A percentile compares a stretch with the other conserved stretches of the same genome.
Conservation (phyloP, 2,113 vertebrate genomes). For the Spheniscus mendiculus region DNA sequence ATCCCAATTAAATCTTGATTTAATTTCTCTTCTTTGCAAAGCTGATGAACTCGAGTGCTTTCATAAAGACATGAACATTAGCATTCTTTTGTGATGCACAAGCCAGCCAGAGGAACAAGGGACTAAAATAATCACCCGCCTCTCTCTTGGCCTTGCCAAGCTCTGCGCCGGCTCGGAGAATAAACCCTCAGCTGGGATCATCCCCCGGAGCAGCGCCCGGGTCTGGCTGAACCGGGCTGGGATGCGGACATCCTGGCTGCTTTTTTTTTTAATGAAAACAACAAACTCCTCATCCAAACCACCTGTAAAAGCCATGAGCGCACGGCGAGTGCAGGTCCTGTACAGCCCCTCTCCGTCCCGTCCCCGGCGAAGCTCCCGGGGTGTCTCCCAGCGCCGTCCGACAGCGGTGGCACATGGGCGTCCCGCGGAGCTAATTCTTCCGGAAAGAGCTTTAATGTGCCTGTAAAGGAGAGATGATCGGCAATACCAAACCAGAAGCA, state of each 20-base stretch:
- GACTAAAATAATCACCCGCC: constrained; percentile 67
- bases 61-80: constrained; percentile 82
- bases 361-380: neutral
- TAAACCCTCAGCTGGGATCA: neutral
- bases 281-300: rapidly evolving
- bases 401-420: no score
- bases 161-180: neutral
- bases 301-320: neutral
- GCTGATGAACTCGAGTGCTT: constrained; percentile 88
- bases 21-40: constrained; percentile 88
- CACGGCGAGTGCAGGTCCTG: rapidly evolving
- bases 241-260: rapidly evolving
- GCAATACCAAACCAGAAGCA: neutral
- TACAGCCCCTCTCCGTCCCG: rapidly evolving
- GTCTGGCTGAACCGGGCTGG: rapidly evolving
- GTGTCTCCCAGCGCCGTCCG: neutral
- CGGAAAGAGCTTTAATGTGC: neutral
- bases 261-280: no score
- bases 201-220: neutral
- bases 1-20: constrained; percentile 90
- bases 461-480: rapidly evolving
- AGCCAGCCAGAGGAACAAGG: constrained; percentile 76
- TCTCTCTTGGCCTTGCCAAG: constrained; percentile 63
- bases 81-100: constrained; percentile 86
- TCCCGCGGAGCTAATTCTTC: neutral